Conservation (phyloP, 2,888 invertebrate genomes). For the Cantharis rufa region DNA sequence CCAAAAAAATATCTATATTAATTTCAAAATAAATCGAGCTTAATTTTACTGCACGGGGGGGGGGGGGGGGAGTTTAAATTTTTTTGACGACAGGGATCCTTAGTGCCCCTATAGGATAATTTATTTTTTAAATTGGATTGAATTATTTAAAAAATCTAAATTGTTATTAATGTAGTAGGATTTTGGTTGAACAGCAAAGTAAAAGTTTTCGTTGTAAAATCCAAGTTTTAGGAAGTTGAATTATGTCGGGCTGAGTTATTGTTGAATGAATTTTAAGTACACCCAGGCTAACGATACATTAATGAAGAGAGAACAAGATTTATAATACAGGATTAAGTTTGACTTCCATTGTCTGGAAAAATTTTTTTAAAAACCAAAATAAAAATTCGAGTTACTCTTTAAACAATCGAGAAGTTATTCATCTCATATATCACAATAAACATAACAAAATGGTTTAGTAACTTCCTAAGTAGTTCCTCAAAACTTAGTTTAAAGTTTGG, state of each 20-base stretch:
- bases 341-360: neutral
- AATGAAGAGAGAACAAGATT: neutral
- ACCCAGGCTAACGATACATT: neutral
- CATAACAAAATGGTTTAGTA: neutral
- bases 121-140: too few species aligned
- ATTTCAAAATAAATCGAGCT: too few species aligned
- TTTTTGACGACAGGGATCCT: too few species aligned
- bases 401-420: neutral
- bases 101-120: too few species aligned
- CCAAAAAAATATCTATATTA: too few species aligned
- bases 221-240: neutral
- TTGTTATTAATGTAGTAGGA: too few species aligned
- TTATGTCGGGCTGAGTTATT: neutral
- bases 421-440: neutral
- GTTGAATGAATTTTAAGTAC: neutral
- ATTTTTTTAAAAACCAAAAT: neutral
- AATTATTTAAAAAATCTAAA: too few species aligned
- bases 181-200: neutral
- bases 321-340: neutral
- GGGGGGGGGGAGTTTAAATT: too few species aligned
- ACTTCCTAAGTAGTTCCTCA: neutral
- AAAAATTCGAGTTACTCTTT: neutral
- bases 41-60: too few species aligned
- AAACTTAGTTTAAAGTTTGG: neutral
- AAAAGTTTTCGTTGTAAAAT: neutral